These are phyloP conservation scores for Enteromius afrohamiltoni DNA, from an alignment of 2,797 vertebrate species.

Conservation along the genomic window DNA sequence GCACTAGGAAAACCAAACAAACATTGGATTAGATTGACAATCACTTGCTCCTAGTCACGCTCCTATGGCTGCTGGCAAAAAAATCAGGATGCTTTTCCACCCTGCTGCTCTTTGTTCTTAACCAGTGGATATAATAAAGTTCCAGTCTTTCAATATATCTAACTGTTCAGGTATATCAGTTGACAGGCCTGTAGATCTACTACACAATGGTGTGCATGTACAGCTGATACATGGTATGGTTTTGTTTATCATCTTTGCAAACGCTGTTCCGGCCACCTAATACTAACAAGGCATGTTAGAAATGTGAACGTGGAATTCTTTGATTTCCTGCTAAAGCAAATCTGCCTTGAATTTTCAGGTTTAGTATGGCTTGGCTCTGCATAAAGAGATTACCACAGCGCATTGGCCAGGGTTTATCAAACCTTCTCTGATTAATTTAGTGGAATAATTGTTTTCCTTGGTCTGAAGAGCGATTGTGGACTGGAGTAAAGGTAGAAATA, in stretches of 20 bases:
- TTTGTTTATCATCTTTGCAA: background rate
- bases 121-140: background rate
- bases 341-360: slow-evolving; percentile 25
- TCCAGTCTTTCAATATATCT: background rate
- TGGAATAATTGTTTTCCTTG: background rate
- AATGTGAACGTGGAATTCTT: slow-evolving; percentile 67
- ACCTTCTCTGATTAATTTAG: background rate
- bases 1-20: slow-evolving; percentile 58
- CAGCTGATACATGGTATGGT: background rate
- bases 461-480: background rate
- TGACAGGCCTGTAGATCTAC: background rate
- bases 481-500: background rate
- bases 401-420: slow-evolving; percentile 4
- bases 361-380: slow-evolving; percentile 7
- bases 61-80: slow-evolving; percentile 62
- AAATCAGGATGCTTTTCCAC: slow-evolving; percentile 66
- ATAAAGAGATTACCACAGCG: slow-evolving; percentile 17
- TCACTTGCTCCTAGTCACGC: slow-evolving; percentile 25
- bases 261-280: slow-evolving; percentile 16
- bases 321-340: slow-evolving; percentile 65
- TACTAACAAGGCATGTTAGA: slow-evolving; percentile 65
- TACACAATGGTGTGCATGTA: background rate
- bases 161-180: background rate
- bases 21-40: slow-evolving; percentile 54
- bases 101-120: slow-evolving; percentile 45